phyloP scores from a whole-genome alignment of 92 coral and sea anemone species.

The Palythoa grandis region DNA sequence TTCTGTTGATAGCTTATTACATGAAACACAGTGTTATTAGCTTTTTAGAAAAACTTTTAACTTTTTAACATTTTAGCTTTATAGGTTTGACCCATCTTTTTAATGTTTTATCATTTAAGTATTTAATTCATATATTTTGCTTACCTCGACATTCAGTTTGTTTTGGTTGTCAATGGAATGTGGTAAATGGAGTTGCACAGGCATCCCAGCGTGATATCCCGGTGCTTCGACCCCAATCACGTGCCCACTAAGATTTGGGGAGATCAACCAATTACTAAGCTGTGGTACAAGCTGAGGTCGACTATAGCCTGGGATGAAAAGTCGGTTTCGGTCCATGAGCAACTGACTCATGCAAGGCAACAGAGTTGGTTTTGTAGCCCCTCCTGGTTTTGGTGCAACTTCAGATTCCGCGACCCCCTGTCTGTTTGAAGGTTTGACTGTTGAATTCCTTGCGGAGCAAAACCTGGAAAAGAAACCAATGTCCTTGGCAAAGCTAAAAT shows the following conservation, averaged over 20 bases:
- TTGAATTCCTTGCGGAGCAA: not conserved
- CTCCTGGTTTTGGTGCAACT: not conserved
- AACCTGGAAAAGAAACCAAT: not conserved
- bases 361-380: not conserved
- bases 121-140: not conserved
- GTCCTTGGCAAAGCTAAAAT: not conserved
- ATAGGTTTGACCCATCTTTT: too few relatives aligned
- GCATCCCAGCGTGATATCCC: conserved; percentile 37
- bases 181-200: conserved; percentile 25
- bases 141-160: not conserved
- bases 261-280: conserved; percentile 38
- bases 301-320: not conserved
- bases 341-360: conserved; percentile 39
- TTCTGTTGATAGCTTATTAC: too few relatives aligned
- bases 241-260: conserved; percentile 23
- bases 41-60: too few relatives aligned
- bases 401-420: not conserved
- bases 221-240: conserved; percentile 46
- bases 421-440: not conserved
- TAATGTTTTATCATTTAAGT: too few relatives aligned
- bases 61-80: too few relatives aligned
- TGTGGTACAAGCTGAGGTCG: conserved; percentile 41
- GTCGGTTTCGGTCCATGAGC: not conserved
- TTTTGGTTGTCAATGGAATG: not conserved
- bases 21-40: too few relatives aligned